These are phyloP conservation scores for Raillietiella orientalis DNA, from an alignment of 2,888 invertebrate genomes.

Conservation along the genomic window DNA sequence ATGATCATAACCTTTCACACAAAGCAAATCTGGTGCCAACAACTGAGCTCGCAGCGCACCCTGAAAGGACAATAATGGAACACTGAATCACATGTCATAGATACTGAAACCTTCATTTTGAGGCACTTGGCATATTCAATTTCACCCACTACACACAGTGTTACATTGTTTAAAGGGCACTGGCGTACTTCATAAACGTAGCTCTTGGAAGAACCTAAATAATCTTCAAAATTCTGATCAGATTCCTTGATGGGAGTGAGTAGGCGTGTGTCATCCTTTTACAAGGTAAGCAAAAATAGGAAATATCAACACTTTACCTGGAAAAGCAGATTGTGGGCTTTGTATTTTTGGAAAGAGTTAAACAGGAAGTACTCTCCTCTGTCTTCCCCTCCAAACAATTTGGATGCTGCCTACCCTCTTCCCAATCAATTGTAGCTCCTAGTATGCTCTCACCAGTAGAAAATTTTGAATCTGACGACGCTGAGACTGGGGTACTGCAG, in stretches of 20 bases:
- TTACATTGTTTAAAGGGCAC: slow-evolving; percentile 55
- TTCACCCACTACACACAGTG: slow-evolving; percentile 64
- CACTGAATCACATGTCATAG: slow-evolving; percentile 1
- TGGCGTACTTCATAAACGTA: slow-evolving; percentile 36
- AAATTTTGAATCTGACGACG: slow-evolving; percentile 16
- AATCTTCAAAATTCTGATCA: slow-evolving; percentile 36
- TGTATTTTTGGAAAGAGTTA: slow-evolving; percentile 30
- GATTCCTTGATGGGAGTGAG: slow-evolving; percentile 6
- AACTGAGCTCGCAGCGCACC: slow-evolving; percentile 55
- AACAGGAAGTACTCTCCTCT: slow-evolving; percentile 26
- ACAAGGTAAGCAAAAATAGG: slow-evolving; percentile 2
- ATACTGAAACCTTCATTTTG: slow-evolving; percentile 30
- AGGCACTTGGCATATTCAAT: slow-evolving; percentile 65
- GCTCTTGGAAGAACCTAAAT: slow-evolving; percentile 25
- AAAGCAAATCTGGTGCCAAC: slow-evolving; percentile 42
- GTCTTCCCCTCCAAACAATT: slow-evolving; percentile 1
- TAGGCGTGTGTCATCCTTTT: slow-evolving; percentile 35
- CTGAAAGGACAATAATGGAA: slow-evolving; percentile 16
- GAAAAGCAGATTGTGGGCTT: slow-evolving; percentile 33
- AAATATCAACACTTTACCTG: slow-evolving; percentile 21
- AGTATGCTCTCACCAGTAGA: slow-evolving; percentile 5
- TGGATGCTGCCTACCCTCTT: neutral
- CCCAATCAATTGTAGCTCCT: too few relatives aligned
- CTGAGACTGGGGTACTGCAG: slow-evolving; percentile 26
- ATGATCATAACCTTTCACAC: slow-evolving; percentile 32